Evolutionary conservation across 2,113 vertebrate genomes (phyloP).

Genomic region (Dromaius novaehollandiae): DNA sequence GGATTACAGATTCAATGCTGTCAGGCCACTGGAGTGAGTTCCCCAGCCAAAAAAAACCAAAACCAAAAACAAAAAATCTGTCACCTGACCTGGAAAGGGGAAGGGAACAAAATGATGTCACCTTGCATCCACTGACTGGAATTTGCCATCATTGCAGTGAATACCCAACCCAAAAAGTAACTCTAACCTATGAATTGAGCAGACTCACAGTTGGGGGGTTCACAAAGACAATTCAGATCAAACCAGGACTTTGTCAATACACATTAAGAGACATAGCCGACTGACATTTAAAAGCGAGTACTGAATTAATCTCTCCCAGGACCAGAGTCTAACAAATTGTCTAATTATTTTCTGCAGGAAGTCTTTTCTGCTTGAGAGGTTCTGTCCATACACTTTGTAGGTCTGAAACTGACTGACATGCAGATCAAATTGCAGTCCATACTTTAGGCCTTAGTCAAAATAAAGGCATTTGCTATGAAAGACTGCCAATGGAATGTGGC

Average conservation of each 20-base stretch:
- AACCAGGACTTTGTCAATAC: not conserved
- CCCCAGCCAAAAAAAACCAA: not conserved
- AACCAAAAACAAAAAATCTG: not conserved
- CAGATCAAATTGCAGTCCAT: constrained; percentile 14
- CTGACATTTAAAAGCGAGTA: not conserved
- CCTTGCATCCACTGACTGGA: not conserved
- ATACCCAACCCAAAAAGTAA: not conserved
- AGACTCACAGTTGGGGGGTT: not conserved
- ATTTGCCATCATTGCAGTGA: not conserved
- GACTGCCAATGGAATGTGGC: constrained; percentile 45
- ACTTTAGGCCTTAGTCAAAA: constrained; percentile 59
- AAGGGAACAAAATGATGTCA: not conserved
- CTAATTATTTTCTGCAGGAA: not conserved
- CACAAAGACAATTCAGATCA: not conserved
- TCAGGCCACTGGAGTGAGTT: not conserved
- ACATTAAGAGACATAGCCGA: not conserved
- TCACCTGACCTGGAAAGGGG: not conserved
- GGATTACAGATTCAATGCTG: not conserved
- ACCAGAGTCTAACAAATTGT: not conserved
- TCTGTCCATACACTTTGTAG: not conserved
- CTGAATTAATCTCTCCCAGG: not conserved
- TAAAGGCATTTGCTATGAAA: constrained; percentile 32
- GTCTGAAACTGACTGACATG: not conserved
- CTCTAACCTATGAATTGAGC: not conserved
- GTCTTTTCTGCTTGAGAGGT: not conserved